Evolutionary conservation across 2,797 vertebrate species (phyloP).

Genomic region (Gastrophryne carolinensis): DNA sequence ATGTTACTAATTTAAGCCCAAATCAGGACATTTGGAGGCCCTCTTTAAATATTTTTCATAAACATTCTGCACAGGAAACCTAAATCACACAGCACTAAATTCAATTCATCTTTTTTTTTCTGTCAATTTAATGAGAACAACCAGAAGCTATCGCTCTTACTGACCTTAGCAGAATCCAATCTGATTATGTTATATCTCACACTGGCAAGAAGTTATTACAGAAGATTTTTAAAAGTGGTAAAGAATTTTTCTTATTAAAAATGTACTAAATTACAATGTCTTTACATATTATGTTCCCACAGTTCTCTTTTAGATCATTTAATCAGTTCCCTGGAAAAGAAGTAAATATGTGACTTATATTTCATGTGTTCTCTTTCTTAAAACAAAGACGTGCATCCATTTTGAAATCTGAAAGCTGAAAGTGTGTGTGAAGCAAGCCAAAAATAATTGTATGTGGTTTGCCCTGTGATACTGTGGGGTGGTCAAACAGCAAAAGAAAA

Average conservation of each 20-base stretch:
- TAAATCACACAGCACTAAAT: conserved; percentile 1
- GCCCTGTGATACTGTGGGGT: no score
- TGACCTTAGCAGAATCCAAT: conserved; percentile 48
- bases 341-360: conserved; percentile 25
- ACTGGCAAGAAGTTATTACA: conserved; percentile 51
- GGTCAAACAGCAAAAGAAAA: no score
- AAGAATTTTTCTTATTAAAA: conserved; percentile 51
- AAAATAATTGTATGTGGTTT: no score
- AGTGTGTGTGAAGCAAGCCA: no score
- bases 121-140: conserved; percentile 40
- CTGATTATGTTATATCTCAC: conserved; percentile 52
- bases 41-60: background rate
- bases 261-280: conserved; percentile 52
- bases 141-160: conserved; percentile 40
- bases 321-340: conserved; percentile 48
- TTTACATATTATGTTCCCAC: conserved; percentile 48
- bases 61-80: background rate
- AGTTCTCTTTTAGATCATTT: conserved; percentile 33
- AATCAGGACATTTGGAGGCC: no score
- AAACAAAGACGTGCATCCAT: conserved; percentile 31
- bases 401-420: background rate
- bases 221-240: conserved; percentile 48
- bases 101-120: conserved; percentile 12
- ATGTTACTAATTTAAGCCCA: no score
- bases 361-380: conserved; percentile 36